Evolutionary conservation across 2,888 invertebrate genomes (phyloP), one percentile per base, ranked within the genome.

Genomic region (Drosophila mulleri): DNA sequence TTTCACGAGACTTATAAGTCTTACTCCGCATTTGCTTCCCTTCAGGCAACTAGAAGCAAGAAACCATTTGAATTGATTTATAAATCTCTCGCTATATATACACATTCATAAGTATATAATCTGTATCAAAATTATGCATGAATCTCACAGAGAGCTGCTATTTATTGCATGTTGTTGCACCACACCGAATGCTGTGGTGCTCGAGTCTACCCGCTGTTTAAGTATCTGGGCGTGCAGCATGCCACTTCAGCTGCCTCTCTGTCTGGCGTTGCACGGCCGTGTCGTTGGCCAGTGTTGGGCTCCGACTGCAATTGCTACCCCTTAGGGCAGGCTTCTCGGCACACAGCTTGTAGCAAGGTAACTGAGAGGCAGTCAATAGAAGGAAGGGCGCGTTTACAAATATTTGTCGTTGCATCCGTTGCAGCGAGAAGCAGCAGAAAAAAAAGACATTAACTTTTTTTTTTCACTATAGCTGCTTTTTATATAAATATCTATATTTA

Each of bases 341-440:
- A 68, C 74, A 73, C 75, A 76, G 78, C 78, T 75, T 76, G 75
- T 62, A 20, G 76, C 77, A 64, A 70, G 79, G 77, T 69, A 69
- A 48, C 48, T n/a, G 50, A 52, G 47, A 67, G 75, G 70, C 66
- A 74, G 78, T 69, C 32, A 68, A 60, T 74, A 70, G 81, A 88
- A 78, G 68, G 81, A 88, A 78, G 83, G 86, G 89, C 88, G 89
- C 89, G 87, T 82, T 84, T 88, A 89, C 88, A 89, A 88, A 88
- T 88, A 88, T 88, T 87, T 89, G 83, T 68, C 75, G 72, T 72
- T 84, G 83, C 84, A 88, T 83, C 86, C 86, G 78, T 42, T 88
- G 85, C 81, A 78, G 72, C n/a, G n/a, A n/a, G n/a, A n/a, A n/a
- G n/a, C 80, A 45, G 48, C 48, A 47, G 47, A 37, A 14, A 29